A percentile compares a stretch with the other conserved stretches of the same genome.
These are phyloP conservation scores for Trematomus loennbergii DNA, from an alignment of 2,113 vertebrate genomes.

Conservation along the genomic window DNA sequence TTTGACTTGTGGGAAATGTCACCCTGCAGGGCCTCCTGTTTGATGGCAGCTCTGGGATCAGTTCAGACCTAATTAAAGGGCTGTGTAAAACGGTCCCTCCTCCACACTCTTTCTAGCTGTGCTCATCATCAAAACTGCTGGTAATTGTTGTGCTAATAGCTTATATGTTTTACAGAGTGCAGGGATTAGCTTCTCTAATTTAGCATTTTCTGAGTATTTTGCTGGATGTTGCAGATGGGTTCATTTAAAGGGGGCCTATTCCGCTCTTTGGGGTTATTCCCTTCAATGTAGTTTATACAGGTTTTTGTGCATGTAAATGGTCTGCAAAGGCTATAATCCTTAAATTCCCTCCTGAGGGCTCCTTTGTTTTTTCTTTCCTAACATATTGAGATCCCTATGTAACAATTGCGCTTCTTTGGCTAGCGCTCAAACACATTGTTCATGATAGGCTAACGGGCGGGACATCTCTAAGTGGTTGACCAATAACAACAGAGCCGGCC, in stretches of 20 bases:
- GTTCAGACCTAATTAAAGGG: constrained; percentile 64
- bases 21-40: constrained; percentile 35
- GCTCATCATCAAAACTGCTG: constrained; percentile 11
- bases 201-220: constrained; percentile 2
- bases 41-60: constrained; percentile 45
- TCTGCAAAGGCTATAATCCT: no score
- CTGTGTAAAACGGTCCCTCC: constrained; percentile 10
- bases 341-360: no score
- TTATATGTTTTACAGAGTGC: not conserved
- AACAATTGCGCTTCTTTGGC: no score
- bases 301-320: no score
- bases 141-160: constrained; percentile 24
- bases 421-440: no score
- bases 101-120: not conserved
- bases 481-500: no score
- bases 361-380: no score
- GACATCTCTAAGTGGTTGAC: no score
- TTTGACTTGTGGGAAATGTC: constrained; percentile 52
- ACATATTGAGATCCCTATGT: no score
- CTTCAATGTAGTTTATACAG: no score
- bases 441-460: no score
- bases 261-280: no score
- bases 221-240: not conserved
- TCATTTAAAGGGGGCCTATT: not conserved
- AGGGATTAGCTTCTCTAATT: not conserved